Evolutionary conservation across 2,797 vertebrate species (phyloP).

Genomic region (Ctenopoma kingsleyae): DNA sequence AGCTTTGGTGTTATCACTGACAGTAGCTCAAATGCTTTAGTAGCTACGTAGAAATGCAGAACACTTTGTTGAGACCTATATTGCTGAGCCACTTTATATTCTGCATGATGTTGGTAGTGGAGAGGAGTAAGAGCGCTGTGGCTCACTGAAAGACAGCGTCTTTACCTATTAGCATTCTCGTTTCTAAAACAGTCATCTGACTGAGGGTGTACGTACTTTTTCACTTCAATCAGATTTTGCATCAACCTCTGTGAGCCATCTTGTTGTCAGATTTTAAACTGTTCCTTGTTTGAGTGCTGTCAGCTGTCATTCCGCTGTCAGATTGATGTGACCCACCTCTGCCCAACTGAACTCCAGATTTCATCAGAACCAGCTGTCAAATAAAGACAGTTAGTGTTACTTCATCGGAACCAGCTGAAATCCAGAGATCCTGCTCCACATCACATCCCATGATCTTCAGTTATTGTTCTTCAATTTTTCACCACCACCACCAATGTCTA

Average conservation of each 20-base stretch:
- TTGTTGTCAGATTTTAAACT: background rate
- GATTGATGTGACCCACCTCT: background rate
- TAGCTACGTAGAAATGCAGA: background rate
- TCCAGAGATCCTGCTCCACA: background rate
- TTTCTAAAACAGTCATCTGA: background rate
- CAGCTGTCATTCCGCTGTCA: constrained; percentile 7
- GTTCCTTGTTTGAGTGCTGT: background rate
- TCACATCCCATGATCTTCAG: constrained; percentile 2
- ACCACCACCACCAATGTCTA: background rate
- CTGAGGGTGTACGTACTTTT: background rate
- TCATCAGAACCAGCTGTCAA: constrained; percentile 6
- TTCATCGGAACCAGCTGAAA: background rate
- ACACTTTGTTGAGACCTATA: background rate
- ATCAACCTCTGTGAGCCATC: background rate
- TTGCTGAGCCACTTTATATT: background rate
- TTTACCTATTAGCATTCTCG: background rate
- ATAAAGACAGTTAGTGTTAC: background rate
- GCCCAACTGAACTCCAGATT: background rate
- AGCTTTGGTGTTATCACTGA: background rate
- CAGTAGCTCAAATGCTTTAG: constrained; percentile 2
- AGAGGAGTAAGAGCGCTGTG: background rate
- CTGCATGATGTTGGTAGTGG: background rate
- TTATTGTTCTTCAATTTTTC: background rate
- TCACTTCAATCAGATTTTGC: background rate
- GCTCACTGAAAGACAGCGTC: background rate